Base-by-base conservation (phyloP, 2,113 vertebrate species). In the Nothoprocta perdicaria region DNA sequence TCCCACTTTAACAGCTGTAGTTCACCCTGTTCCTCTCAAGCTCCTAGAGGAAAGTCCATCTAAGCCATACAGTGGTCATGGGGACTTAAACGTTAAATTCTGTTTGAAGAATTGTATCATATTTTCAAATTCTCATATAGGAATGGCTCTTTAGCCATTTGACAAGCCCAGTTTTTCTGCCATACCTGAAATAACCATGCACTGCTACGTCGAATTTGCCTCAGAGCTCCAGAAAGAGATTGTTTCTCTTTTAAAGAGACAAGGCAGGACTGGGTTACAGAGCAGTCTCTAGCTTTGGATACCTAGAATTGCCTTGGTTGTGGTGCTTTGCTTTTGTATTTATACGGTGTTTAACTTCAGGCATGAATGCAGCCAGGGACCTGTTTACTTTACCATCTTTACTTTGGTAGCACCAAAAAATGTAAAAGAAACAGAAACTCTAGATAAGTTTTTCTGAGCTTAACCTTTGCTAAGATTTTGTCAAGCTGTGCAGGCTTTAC, bases 401-500 rank as follows among this genome's bases (percentile, higher is more conserved):
- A 68, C 66, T 93, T 92, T 63, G 23, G 41, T 94, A 93, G 50
- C 63, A 91, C 41, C 63, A 74, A 92, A 71, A 86, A 93, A 91
- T 91, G 82, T 38, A 89, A 87, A 83, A 45, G 23, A 91, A 91
- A 92, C 71, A 91, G 75, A 95, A 92, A 87, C 24, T 10, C 21
- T 79, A 82, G 60, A 80, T 73, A 76, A 80, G 7, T 10, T 31
- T 84, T 92, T 92, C 78, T 62, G 67, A 91, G 38, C 48, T 74
- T 85, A 89, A 89, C 68, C 1, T 0, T 84, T 85, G 72, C 72
- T 91, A 63, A 85, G 72, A 2, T 65, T 92, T 77, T 80, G 31
- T 61, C 74, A 53, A 89, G 52, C 16, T 61, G 45, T 81, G 88
- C 80, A 86, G 55, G n/a, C 35, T 83, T 88, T 41, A 33, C 14